Evolutionary conservation across 2,113 vertebrate genomes (phyloP), one percentile per base, ranked within the genome.

Genomic region (Cyanistes caeruleus): DNA sequence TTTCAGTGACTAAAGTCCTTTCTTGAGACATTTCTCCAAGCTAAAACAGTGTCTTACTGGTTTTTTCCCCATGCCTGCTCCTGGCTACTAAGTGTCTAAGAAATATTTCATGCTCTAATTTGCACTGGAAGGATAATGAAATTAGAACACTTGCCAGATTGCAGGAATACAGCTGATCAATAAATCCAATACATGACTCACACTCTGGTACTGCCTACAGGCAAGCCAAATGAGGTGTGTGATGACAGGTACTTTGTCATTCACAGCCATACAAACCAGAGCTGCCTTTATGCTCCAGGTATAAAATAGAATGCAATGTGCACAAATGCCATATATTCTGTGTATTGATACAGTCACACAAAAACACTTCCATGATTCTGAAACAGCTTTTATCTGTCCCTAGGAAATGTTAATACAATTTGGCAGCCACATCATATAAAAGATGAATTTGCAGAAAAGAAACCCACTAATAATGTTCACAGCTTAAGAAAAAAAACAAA

Each of bases 251-350:
- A 30, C 35, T 48, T 59, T 1, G 5, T 41, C 49, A 76, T 17
- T 37, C 58, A 64, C 55, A 92, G 35, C 58, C 49, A n/a, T 4
- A 56, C 30, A 70, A 39, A 88, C 18, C 49, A 78, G 28, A 87
- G n/a, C 5, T 79, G 52, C 21, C 51, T 21, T 67, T 55, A 62
- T 64, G 8, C 10, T 20, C 27, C 56, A 79, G 18, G 31, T 48
- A 33, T 13, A 48, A 13, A 77, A 43, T 3, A 62, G 9, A 69
- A 37, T 11, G 20, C 39, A 51, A 2, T 0, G 1, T 46, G n/a
- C 31, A 77, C 43, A 64, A 78, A 48, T 33, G 5, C 9, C 49
- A 84, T 14, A 28, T 31, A 49, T 44, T 83, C 46, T 49, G 16
- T 58, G n/a, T 67, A 63, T 15, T 79, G 58, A 14, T 60, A 31